Evolutionary conservation across 2,113 vertebrate species (phyloP).

Genomic region (Tympanuchus pallidicinctus): DNA sequence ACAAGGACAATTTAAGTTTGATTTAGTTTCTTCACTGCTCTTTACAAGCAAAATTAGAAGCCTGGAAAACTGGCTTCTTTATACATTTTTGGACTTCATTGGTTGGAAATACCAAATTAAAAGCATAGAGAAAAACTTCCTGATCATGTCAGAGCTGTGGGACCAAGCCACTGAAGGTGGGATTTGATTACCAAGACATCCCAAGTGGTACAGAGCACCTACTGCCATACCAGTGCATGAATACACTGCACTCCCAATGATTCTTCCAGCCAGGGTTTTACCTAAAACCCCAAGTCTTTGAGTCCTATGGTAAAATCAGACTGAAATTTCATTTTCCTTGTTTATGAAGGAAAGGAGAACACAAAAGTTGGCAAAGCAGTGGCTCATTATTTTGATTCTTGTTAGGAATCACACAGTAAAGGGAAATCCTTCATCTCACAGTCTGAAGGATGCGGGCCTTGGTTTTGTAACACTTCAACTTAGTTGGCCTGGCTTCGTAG

Average conservation of each 20-base stretch:
- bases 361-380: not conserved
- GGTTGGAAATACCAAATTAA: not conserved
- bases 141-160: not conserved
- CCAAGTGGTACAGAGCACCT: not conserved
- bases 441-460: not conserved
- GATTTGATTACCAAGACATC: not conserved
- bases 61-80: not conserved
- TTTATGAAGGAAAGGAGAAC: accelerated
- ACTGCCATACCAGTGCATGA: not conserved
- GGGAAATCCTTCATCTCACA: not conserved
- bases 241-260: not conserved
- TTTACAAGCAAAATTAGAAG: not conserved
- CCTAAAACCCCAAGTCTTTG: not conserved
- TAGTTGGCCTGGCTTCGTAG: not conserved
- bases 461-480: not conserved
- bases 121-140: not conserved
- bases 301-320: not conserved
- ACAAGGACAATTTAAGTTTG: not conserved
- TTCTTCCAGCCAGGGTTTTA: not conserved
- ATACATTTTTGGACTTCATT: not conserved
- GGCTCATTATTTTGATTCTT: not conserved
- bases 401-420: not conserved
- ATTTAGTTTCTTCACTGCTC: not conserved
- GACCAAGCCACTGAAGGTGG: not conserved
- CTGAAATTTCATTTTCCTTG: not conserved